phyloP scores from a whole-genome alignment of 2,113 vertebrate genomes.

The Cynoglossus semilaevis region DNA sequence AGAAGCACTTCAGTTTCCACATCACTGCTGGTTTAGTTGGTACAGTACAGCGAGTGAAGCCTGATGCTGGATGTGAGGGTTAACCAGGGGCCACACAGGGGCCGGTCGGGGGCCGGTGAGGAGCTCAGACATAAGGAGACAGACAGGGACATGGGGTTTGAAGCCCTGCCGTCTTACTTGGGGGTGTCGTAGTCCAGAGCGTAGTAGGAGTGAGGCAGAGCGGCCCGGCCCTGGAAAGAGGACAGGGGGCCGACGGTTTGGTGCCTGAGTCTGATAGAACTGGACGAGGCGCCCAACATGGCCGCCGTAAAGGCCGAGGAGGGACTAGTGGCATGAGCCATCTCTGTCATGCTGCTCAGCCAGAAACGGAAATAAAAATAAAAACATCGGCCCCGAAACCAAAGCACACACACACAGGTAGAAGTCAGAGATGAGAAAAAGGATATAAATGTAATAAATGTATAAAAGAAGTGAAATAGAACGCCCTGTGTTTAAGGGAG shows the following conservation, averaged over 20 bases:
- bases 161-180: constrained; percentile 79
- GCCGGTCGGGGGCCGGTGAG: constrained; percentile 42
- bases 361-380: not conserved
- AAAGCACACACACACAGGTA: constrained; percentile 76
- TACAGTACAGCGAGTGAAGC: constrained; percentile 38
- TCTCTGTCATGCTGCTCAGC: constrained; percentile 82
- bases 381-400: constrained; percentile 59
- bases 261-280: constrained; percentile 82
- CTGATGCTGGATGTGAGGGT: constrained; percentile 42
- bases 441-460: constrained; percentile 19
- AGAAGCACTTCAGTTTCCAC: not conserved
- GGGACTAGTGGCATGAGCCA: constrained; percentile 79
- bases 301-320: constrained; percentile 77
- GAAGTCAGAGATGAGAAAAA: constrained; percentile 50
- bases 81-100: constrained; percentile 4
- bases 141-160: constrained; percentile 33
- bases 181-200: constrained; percentile 84
- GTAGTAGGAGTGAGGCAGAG: constrained; percentile 84
- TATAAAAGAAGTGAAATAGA: constrained; percentile 36
- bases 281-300: constrained; percentile 79
- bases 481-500: constrained; percentile 21
- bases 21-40: constrained; percentile 33
- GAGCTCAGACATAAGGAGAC: constrained; percentile 53
- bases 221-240: constrained; percentile 83
- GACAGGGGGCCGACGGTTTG: constrained; percentile 84